These are phyloP conservation scores for Cosmopolites sordidus DNA, from an alignment of 2,888 invertebrate species.

Conservation along the genomic window DNA sequence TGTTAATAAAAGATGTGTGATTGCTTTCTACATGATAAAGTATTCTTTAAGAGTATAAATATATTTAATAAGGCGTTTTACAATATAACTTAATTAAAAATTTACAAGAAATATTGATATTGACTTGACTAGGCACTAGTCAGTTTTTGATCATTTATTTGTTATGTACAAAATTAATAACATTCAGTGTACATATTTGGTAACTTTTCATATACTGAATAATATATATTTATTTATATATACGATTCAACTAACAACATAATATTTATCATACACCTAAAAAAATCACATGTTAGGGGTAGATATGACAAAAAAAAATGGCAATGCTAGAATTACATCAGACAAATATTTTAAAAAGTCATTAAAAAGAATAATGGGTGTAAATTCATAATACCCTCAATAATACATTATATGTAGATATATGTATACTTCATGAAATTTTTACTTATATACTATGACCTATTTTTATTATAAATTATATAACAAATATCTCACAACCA, in stretches of 20 bases:
- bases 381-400: neutral
- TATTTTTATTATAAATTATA: conserved; percentile 28
- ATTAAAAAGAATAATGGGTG: neutral
- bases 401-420: neutral
- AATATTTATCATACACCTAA: conserved; percentile 3
- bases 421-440: neutral
- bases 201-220: conserved; percentile 46
- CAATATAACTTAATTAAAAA: conserved; percentile 21
- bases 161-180: conserved; percentile 42
- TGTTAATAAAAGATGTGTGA: conserved; percentile 37
- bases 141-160: conserved; percentile 36
- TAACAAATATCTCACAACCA: conserved; percentile 42
- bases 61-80: conserved; percentile 19
- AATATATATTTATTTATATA: neutral
- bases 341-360: conserved; percentile 29
- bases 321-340: conserved; percentile 38
- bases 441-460: conserved; percentile 1
- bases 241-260: conserved; percentile 1
- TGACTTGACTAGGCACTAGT: conserved; percentile 48
- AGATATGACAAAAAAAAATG: conserved; percentile 38
- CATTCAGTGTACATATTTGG: conserved; percentile 49
- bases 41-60: conserved; percentile 19
- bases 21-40: conserved; percentile 19
- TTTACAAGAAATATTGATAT: conserved; percentile 27
- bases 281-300: conserved; percentile 47